phyloP scores from a whole-genome alignment of 37 sponge, comb jelly and placozoan genomes.

The Haliclona indistincta region DNA sequence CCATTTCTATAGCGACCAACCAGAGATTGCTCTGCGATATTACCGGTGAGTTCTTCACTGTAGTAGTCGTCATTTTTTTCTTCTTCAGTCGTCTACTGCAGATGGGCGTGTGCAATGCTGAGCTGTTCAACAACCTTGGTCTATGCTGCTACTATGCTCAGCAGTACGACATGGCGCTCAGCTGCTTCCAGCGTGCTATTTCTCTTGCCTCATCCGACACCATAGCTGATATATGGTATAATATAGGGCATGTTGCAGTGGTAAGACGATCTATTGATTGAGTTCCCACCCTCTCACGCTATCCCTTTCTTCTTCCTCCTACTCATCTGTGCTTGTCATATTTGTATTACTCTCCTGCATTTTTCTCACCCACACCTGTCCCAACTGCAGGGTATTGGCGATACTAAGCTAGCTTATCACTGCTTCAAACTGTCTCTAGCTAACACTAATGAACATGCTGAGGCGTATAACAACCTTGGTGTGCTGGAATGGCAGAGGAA shows the following conservation, averaged over 20 bases:
- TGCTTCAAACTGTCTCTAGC: conserved; percentile 92
- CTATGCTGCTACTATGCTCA: conserved; percentile 98
- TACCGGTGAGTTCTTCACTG: conserved; percentile 57
- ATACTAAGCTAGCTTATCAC: conserved; percentile 82
- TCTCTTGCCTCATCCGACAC: conserved; percentile 83
- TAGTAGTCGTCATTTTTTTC: background rate
- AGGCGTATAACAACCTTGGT: conserved; percentile 96
- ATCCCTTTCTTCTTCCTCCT: no score
- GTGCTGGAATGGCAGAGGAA: conserved; percentile 91
- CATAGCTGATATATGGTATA: conserved; percentile 96
- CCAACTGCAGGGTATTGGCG: conserved; percentile 78
- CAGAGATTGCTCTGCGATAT: conserved; percentile 93
- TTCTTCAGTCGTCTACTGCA: conserved; percentile 93
- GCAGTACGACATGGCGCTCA: conserved; percentile 93
- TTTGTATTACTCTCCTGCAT: background rate
- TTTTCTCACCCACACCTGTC: background rate
- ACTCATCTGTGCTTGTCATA: no score
- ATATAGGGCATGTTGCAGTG: conserved; percentile 93
- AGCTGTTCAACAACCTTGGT: conserved; percentile 94
- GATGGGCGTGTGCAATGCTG: conserved; percentile 95
- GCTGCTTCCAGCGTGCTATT: conserved; percentile 88
- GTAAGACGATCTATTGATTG: conserved; percentile 47
- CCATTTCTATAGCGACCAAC: conserved; percentile 97
- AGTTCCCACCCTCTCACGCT: no score
- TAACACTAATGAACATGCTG: conserved; percentile 89